phyloP scores from a whole-genome alignment of 1,140 invertebrate genomes.

The Bombus waltoni region DNA sequence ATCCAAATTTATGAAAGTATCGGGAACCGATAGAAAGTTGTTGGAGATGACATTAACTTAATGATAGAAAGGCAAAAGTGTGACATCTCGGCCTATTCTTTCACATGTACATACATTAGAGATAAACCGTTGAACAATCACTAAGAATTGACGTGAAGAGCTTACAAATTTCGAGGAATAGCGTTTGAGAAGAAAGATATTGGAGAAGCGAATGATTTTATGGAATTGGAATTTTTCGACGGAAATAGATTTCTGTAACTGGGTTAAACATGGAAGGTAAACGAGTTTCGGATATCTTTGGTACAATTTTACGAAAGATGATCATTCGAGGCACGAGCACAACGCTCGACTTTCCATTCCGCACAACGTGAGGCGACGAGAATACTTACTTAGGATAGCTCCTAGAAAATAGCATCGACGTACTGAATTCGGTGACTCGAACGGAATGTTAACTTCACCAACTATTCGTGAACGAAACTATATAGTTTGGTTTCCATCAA shows the following conservation, averaged over 20 bases:
- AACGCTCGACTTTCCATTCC: conserved; percentile 62
- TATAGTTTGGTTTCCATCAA: too few species aligned
- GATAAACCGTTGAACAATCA: not conserved
- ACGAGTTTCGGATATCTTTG: not conserved
- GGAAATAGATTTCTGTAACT: not conserved
- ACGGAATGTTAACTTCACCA: not conserved
- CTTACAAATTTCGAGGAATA: not conserved
- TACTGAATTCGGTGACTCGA: not conserved
- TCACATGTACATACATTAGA: too few species aligned
- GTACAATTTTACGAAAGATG: conserved; percentile 42
- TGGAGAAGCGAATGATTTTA: not conserved
- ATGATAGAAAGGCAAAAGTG: conserved; percentile 25
- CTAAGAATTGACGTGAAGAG: not conserved
- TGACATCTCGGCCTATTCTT: not conserved
- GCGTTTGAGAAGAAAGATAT: not conserved
- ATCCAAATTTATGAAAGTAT: not conserved
- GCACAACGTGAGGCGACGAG: conserved; percentile 36
- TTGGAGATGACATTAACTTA: not conserved
- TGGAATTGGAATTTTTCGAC: not conserved
- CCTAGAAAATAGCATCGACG: conserved; percentile 5
- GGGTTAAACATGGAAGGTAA: not conserved
- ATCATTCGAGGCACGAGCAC: conserved; percentile 44
- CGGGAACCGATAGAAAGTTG: conserved; percentile 14
- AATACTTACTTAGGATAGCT: conserved; percentile 11
- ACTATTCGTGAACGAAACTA: not conserved